Base-by-base conservation (phyloP, 2,888 invertebrate genomes). In the Sphecodes monilicornis region DNA sequence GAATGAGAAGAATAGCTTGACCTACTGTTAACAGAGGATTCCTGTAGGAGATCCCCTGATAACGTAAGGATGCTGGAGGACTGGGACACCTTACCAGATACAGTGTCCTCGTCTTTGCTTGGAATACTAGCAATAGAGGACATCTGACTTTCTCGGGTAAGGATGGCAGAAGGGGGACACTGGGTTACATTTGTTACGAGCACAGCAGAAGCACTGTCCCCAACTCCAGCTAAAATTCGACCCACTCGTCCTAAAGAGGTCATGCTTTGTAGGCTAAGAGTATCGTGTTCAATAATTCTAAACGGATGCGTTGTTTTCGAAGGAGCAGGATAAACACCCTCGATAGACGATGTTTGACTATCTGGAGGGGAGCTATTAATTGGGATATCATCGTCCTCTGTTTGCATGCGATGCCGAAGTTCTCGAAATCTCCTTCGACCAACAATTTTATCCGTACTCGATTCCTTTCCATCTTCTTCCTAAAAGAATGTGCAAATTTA, bases 181-280 rank as follows among this genome's bases (percentile, higher is more conserved):
- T 91, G 91, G 41, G 91, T 79, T 78, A 91, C 88, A 75, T 91
- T 92, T 66, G 92, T 89, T 84, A 89, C 91, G 77, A 93, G 87
- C 82, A 93, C 91, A 76, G 86, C 93, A 41, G 94, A 94, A 0
- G 90, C 88, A 78, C 86, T 92, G 82, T 95, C 94, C n/a, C 92
- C 87, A 22, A 91, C 96, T 43, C 97, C 97, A 80, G 97, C 97
- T 87, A 98, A 95, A 93, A 98, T 97, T 90, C 97, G 96, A 43
- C 98, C 98, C 86, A 98, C 97, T 91, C 98, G 96, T 39, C 98
- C 98, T 81, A 98, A 95, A 73, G 98, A 98, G 90, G 98, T 98
- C 96, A 98, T 97, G 93, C 98, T 98, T 94, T 98, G 98, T 91
- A 98, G 95, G 93, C 98, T 98, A 94, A 98, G 96, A 26, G 98